Base-by-base conservation (phyloP, 1,140 invertebrate genomes). In the Drosophila littoralis region DNA sequence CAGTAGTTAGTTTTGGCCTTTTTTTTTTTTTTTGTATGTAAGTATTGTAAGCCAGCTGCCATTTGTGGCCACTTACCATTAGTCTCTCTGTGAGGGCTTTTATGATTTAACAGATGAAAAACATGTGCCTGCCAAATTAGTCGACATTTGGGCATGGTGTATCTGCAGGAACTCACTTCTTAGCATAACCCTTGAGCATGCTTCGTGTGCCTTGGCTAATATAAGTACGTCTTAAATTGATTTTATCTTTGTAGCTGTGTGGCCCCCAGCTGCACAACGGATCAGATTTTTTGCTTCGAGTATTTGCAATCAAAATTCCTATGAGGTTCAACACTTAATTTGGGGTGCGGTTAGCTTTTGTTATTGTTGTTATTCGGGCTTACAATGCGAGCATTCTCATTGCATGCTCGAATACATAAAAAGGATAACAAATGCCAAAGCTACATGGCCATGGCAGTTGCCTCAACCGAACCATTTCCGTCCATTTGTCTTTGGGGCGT, bases 261-360 rank as follows among this genome's bases (percentile, higher is more conserved):
- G 35, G 46, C 10, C 13, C 42, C n/a, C 33, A 28, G 57, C n/a
- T 54, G 46, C 68, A 43, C 57, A 51, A 5, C 17, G 42, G 42
- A 59, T 45, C 57, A 17, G 57, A 59, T 67, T 50, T 43, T 61
- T 42, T 32, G 59, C 43, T 36, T 48, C 33, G 33, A 50, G 61
- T 82, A 82, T 85, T 85, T 61, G 81, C 75, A 81, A 85, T 86
- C 82, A 85, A 85, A 85, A 85, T 84, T 80, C 82, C 69, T 65
- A 70, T 81, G 75, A 78, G 65, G 81, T 63, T 64, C 68, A 69
- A 83, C 78, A 85, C 81, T 81, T 70, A 72, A 75, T 81, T 76
- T 50, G 40, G 45, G 48, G 33, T 15, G 57, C 13, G 32, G 58
- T 55, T 58, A n/a, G 52, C 17, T 70, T 13, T 70, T 55, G 13